Percentiles rank a stretch among this genome's conserved stretches.
phyloP scores from a whole-genome alignment of 2,113 vertebrate genomes.

The Leptobrachium leishanense region DNA sequence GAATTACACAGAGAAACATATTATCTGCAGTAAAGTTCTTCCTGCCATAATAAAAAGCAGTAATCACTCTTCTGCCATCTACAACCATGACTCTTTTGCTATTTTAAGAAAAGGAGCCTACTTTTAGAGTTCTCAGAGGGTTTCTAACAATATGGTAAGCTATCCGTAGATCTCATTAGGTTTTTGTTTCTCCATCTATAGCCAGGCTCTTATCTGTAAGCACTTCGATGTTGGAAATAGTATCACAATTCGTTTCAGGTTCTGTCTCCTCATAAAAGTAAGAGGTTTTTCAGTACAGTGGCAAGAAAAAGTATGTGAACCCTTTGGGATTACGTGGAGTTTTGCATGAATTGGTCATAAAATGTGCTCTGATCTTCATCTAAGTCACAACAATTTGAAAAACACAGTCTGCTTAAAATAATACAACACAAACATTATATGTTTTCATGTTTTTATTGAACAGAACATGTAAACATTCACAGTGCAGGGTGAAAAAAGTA shows the following conservation, averaged over 20 bases:
- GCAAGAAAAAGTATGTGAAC: too few species aligned
- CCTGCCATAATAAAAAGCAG: conserved; percentile 25
- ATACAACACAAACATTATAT: too few species aligned
- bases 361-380: too few species aligned
- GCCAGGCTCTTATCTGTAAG: conserved; percentile 17
- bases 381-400: too few species aligned
- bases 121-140: conserved; percentile 11
- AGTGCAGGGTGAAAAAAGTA: too few species aligned
- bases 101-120: conserved; percentile 30
- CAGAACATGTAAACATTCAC: too few species aligned
- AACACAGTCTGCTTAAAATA: too few species aligned
- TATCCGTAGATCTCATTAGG: conserved; percentile 25
- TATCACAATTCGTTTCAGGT: conserved; percentile 18
- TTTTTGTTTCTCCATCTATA: conserved; percentile 30
- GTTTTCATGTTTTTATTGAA: too few species aligned
- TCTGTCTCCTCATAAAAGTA: too few species aligned
- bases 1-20: conserved; percentile 34
- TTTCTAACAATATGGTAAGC: conserved; percentile 10
- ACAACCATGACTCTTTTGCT: not conserved
- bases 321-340: too few species aligned
- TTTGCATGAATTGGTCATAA: too few species aligned
- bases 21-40: conserved; percentile 21
- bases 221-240: conserved; percentile 2
- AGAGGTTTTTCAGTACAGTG: too few species aligned
- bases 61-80: conserved; percentile 35